phyloP scores from a whole-genome alignment of 2,113 vertebrate species.

The Corydoras maculifer region DNA sequence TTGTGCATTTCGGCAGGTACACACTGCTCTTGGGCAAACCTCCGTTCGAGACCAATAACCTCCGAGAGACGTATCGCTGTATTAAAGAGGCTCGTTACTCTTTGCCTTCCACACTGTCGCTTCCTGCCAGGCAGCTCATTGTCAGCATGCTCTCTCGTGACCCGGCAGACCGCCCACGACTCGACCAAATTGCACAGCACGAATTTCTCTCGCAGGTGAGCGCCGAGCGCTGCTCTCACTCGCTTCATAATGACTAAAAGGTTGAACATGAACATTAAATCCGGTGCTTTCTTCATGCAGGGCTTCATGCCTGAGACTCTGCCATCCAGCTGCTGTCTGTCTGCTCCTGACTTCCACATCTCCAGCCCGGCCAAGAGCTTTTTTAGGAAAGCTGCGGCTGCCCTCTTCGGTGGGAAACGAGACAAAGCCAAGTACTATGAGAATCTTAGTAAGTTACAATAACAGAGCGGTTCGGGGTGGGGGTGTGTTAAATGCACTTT shows the following conservation, averaged over 20 bases:
- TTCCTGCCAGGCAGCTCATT: constrained; percentile 86
- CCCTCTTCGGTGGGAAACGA: constrained; percentile 91
- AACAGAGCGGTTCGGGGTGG: neutral
- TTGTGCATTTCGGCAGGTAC: constrained; percentile 69
- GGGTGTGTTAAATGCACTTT: neutral
- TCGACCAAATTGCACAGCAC: constrained; percentile 87
- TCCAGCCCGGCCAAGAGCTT: constrained; percentile 97
- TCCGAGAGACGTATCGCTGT: constrained; percentile 94
- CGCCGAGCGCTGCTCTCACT: too few relatives aligned
- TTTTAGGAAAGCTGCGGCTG: constrained; percentile 95
- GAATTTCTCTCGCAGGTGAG: constrained; percentile 92
- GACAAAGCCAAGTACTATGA: constrained; percentile 96
- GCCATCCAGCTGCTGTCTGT: constrained; percentile 87
- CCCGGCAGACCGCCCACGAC: constrained; percentile 83
- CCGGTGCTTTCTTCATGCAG: constrained; percentile 55
- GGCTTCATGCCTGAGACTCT: constrained; percentile 93
- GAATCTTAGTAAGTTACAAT: constrained; percentile 77
- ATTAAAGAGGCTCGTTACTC: constrained; percentile 91
- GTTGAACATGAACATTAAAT: neutral
- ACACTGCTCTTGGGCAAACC: constrained; percentile 94
- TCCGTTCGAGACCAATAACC: constrained; percentile 94
- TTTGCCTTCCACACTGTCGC: constrained; percentile 81
- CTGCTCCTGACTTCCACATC: constrained; percentile 88
- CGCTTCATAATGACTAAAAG: too few relatives aligned
- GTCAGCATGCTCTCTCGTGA: constrained; percentile 85